These are phyloP conservation scores for Prionace glauca DNA, from an alignment of 2,797 vertebrate genomes.

Conservation along the genomic window DNA sequence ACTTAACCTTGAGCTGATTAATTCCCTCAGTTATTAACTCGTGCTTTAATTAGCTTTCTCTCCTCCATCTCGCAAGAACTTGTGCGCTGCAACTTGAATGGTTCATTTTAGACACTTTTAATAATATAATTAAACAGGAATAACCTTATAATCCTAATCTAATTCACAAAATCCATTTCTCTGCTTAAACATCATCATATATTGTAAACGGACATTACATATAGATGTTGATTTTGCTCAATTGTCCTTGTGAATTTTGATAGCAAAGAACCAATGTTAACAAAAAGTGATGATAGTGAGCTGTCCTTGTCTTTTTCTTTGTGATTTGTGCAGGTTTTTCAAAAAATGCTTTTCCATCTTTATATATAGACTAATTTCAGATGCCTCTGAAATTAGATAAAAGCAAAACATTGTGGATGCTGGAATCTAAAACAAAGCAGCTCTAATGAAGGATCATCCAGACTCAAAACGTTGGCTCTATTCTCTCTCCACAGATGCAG, in stretches of 20 bases:
- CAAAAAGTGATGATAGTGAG: background rate
- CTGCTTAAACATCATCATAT: background rate
- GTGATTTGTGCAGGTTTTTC: background rate
- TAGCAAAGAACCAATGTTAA: background rate
- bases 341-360: background rate
- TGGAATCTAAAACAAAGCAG: no score
- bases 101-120: background rate
- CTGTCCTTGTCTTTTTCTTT: background rate
- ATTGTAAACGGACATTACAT: background rate
- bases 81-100: background rate
- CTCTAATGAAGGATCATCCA: no score
- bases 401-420: no score
- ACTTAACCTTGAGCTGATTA: constrained; percentile 19
- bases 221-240: background rate
- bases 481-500: no score
- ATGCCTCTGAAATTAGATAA: no score
- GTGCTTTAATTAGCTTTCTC: constrained; percentile 35
- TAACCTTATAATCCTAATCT: background rate
- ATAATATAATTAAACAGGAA: constrained; percentile 21
- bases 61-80: background rate
- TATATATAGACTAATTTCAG: background rate
- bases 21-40: background rate
- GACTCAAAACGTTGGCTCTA: no score
- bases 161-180: background rate
- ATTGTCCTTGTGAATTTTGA: background rate